Conservation (phyloP, 2,113 vertebrate genomes). For the Hirundichthys speculiger region DNA sequence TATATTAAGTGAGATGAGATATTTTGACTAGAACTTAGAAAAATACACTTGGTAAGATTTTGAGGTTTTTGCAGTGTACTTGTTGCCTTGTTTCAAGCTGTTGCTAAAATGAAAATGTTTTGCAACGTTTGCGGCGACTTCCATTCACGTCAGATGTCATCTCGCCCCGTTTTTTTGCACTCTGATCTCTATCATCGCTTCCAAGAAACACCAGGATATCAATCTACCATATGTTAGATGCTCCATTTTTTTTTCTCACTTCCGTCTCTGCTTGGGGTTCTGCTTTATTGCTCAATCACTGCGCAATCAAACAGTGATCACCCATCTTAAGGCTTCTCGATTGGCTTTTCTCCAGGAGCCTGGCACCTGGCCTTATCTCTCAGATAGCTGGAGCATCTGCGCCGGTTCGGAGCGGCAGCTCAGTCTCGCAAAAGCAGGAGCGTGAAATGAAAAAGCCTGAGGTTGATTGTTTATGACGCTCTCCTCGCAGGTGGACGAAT, state of each 20-base stretch:
- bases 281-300: constrained; percentile 33
- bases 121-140: not conserved
- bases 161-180: not conserved
- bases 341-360: constrained; percentile 3
- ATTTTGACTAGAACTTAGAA: no score
- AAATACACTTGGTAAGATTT: no score
- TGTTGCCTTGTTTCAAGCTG: not conserved
- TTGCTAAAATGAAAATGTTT: constrained; percentile 8
- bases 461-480: not conserved
- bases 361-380: constrained; percentile 16
- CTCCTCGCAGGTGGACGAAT: constrained; percentile 7
- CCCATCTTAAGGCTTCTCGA: constrained; percentile 30
- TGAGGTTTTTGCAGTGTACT: no score
- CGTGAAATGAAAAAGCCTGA: not conserved
- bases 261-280: constrained; percentile 24
- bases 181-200: constrained; percentile 34
- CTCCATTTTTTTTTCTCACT: not conserved
- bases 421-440: no score
- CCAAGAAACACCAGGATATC: constrained; percentile 60
- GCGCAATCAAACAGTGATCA: constrained; percentile 29
- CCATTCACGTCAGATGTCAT: constrained; percentile 6
- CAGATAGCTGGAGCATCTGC: not conserved
- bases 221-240: constrained; percentile 50
- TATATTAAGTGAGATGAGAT: no score
- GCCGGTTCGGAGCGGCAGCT: not conserved